phyloP scores from a whole-genome alignment of 2,888 invertebrate genomes.

The Glaucopsyche alexis region DNA sequence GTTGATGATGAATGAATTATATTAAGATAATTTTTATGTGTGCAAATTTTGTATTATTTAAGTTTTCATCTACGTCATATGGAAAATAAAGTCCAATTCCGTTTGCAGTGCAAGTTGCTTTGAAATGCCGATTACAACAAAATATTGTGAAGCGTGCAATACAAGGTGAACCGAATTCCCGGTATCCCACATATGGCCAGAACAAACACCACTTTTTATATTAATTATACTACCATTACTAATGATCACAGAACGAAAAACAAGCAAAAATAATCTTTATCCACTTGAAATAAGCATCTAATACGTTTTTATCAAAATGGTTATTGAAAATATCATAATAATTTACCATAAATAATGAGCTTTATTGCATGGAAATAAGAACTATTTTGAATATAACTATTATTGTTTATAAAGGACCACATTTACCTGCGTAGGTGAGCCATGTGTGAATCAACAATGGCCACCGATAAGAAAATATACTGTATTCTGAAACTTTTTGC shows the following conservation, averaged over 20 bases:
- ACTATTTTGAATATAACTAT: background rate
- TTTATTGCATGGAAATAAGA: background rate
- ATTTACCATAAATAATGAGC: constrained; percentile 22
- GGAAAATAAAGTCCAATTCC: background rate
- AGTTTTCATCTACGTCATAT: background rate
- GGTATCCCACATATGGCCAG: constrained; percentile 54
- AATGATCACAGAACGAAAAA: background rate
- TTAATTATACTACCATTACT: constrained; percentile 36
- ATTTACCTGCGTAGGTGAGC: constrained; percentile 51
- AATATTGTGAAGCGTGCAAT: constrained; percentile 6
- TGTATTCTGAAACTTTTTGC: background rate
- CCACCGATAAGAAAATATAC: constrained; percentile 36
- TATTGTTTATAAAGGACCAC: constrained; percentile 39
- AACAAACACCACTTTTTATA: constrained; percentile 54
- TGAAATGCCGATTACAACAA: background rate
- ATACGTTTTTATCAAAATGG: background rate
- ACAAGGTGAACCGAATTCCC: constrained; percentile 53
- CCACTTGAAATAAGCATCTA: background rate
- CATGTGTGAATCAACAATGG: constrained; percentile 51
- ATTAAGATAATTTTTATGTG: background rate
- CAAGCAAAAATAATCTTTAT: constrained; percentile 27
- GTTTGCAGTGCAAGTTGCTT: background rate
- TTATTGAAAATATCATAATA: background rate
- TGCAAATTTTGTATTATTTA: background rate
- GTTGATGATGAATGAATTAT: too few relatives aligned